phyloP scores from a whole-genome alignment of 2,888 invertebrate species.

The Brachypterus glaber region DNA sequence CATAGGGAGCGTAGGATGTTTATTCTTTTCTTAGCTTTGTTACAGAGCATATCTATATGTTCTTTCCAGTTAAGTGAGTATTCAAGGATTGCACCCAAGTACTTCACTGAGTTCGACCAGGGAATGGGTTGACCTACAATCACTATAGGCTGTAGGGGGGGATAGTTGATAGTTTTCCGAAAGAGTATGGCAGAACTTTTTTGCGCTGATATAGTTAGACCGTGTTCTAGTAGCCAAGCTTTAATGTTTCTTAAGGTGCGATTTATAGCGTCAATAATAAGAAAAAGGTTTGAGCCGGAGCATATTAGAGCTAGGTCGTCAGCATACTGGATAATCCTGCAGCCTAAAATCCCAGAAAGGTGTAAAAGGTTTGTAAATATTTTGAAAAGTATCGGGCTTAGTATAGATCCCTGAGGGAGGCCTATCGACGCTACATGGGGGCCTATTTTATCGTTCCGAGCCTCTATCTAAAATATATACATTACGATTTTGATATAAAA shows the following conservation, averaged over 20 bases:
- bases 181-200: slow-evolving; percentile 10
- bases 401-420: slow-evolving; percentile 7
- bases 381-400: slow-evolving; percentile 9
- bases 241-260: slow-evolving; percentile 1
- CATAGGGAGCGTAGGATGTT: slow-evolving; percentile 10
- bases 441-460: neutral
- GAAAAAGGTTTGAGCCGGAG: neutral
- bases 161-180: slow-evolving; percentile 8
- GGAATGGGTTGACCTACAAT: neutral
- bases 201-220: slow-evolving; percentile 4
- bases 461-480: neutral
- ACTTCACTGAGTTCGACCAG: slow-evolving; percentile 8
- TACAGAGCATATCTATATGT: slow-evolving; percentile 1
- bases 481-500: neutral
- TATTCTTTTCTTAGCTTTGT: slow-evolving; percentile 8
- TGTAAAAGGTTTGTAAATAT: slow-evolving; percentile 7
- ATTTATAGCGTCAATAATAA: slow-evolving; percentile 7
- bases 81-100: slow-evolving; percentile 9
- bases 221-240: slow-evolving; percentile 8
- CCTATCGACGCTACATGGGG: neutral
- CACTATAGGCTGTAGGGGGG: neutral
- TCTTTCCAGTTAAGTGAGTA: slow-evolving; percentile 3
- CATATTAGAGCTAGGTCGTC: slow-evolving; percentile 7
- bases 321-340: slow-evolving; percentile 11
- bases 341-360: no score